These are phyloP conservation scores for Cephus runcator DNA, from an alignment of 2,888 invertebrate genomes.

Conservation along the genomic window DNA sequence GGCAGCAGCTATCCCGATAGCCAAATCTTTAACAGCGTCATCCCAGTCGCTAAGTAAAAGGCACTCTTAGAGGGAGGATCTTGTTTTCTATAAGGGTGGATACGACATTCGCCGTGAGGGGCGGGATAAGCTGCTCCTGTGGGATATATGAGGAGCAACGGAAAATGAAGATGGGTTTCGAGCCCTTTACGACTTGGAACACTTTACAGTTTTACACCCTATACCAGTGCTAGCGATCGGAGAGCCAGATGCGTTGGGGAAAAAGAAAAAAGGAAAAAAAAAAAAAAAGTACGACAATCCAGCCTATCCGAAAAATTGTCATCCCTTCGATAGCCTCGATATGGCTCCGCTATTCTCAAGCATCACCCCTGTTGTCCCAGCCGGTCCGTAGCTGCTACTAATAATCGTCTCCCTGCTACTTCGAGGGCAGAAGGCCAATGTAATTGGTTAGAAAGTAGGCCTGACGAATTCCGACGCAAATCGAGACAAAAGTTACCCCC, in stretches of 20 bases:
- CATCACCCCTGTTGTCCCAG: too few species aligned
- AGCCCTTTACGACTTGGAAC: conserved; percentile 20
- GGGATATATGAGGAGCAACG: neutral
- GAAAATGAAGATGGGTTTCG: conserved; percentile 5
- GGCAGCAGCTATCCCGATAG: neutral
- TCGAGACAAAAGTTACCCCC: neutral
- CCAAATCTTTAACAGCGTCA: neutral
- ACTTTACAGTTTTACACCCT: conserved; percentile 21
- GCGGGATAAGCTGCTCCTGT: neutral
- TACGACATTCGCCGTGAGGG: neutral
- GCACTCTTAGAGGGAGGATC: neutral
- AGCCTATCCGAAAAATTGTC: neutral
- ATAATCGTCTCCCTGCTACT: neutral
- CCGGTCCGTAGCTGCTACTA: neutral
- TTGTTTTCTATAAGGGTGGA: neutral
- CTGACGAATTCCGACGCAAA: neutral
- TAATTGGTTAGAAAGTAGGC: neutral
- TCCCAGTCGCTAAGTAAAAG: neutral
- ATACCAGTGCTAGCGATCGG: neutral
- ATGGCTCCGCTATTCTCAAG: neutral
- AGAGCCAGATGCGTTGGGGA: neutral
- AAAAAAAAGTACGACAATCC: conserved; percentile 3
- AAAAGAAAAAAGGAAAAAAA: neutral
- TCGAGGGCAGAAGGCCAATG: neutral
- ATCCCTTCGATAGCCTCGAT: neutral